Percentiles rank a stretch among this genome's conserved stretches.
Evolutionary conservation across 53 echinoderm and acorn worm species (phyloP).

Genomic region (Hippasteria phrygiana): DNA sequence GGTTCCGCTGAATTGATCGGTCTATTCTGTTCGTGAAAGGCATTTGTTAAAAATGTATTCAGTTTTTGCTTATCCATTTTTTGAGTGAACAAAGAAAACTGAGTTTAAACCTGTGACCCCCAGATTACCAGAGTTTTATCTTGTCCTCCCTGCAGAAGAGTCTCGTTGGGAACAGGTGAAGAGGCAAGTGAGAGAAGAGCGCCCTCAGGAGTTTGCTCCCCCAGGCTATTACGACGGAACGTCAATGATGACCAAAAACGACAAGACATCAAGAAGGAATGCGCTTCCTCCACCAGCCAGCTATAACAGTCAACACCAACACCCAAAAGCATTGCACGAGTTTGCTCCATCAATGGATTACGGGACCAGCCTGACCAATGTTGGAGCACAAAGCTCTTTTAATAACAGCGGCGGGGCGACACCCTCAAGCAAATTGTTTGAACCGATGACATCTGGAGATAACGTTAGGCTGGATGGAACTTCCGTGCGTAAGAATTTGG

Average conservation of each 20-base stretch:
- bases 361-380: background rate
- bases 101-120: background rate
- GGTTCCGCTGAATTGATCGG: no score
- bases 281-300: background rate
- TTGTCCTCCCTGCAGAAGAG: constrained; percentile 23
- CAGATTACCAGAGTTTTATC: background rate
- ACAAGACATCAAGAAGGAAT: background rate
- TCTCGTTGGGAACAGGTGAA: constrained; percentile 77
- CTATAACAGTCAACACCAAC: background rate
- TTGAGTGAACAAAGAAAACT: no score
- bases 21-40: no score
- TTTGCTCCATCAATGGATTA: constrained; percentile 21
- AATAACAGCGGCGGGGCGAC: background rate
- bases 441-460: background rate
- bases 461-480: no score
- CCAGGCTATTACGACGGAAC: constrained; percentile 67
- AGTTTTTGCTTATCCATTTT: no score
- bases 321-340: background rate
- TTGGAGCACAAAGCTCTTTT: background rate
- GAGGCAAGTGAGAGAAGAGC: constrained; percentile 72
- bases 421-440: background rate
- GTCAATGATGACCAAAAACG: background rate
- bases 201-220: constrained; percentile 90
- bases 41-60: no score
- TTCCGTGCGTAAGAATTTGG: no score